Evolutionary conservation across 2,888 invertebrate species (phyloP).

Genomic region (Dasysyrphus tricinctus): DNA sequence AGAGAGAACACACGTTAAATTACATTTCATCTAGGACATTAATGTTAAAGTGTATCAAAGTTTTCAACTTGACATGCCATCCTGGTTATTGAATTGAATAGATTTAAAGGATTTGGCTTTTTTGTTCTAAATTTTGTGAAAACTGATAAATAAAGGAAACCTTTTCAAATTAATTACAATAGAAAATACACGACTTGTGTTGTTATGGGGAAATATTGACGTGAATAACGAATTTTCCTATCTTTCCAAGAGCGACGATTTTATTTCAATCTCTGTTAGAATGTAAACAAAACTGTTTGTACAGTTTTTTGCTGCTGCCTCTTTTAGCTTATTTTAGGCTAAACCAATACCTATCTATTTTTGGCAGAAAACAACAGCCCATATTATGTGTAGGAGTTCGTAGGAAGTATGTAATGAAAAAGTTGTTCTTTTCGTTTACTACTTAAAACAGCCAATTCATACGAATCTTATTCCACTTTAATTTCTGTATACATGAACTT

Average conservation of each 20-base stretch:
- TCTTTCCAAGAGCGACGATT: not conserved
- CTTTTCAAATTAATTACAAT: slow-evolving; percentile 1
- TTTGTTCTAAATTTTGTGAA: not conserved
- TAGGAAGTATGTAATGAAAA: no score
- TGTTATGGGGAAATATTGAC: not conserved
- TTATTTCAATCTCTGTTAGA: not conserved
- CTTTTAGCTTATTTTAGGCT: no score
- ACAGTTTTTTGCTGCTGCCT: not conserved
- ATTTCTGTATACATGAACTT: no score
- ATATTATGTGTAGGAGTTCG: no score
- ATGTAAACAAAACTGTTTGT: not conserved
- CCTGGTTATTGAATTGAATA: not conserved
- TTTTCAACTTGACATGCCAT: not conserved
- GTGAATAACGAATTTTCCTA: not conserved
- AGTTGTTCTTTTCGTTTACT: no score
- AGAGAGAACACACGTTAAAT: slow-evolving; percentile 18
- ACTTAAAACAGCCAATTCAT: no score
- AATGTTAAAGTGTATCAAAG: not conserved
- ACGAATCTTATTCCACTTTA: no score
- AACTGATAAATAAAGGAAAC: not conserved
- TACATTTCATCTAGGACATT: slow-evolving; percentile 15
- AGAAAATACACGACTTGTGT: not conserved
- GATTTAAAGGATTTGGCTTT: not conserved
- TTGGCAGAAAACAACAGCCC: no score
- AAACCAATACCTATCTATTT: no score